These are phyloP conservation scores for Bungarus multicinctus DNA, from an alignment of 2,113 vertebrate species.

Conservation along the genomic window DNA sequence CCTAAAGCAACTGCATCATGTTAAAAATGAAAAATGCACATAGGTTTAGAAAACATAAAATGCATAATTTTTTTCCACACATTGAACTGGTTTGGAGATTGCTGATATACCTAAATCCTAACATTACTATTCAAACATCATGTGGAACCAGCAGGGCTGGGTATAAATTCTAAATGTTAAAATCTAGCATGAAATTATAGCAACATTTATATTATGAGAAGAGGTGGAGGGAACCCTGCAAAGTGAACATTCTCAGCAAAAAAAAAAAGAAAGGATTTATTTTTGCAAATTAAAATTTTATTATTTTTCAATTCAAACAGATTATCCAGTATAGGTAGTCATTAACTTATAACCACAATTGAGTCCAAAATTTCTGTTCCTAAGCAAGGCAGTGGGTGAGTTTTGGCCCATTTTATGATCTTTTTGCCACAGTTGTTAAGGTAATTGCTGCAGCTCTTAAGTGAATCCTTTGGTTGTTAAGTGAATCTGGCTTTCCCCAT, in stretches of 20 bases:
- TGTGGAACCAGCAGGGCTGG: background rate
- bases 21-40: background rate
- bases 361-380: no score
- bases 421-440: no score
- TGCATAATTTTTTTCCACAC: background rate
- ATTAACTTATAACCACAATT: no score
- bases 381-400: no score
- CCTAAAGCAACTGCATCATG: background rate
- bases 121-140: background rate
- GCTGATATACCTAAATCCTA: background rate
- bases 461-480: no score
- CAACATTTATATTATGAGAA: background rate
- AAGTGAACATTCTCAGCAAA: background rate
- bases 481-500: no score
- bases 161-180: background rate
- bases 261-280: background rate
- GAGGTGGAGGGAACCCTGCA: background rate
- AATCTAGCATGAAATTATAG: background rate
- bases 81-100: background rate
- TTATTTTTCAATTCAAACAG: no score
- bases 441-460: no score
- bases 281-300: background rate
- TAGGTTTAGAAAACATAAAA: background rate
- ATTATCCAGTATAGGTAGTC: no score
- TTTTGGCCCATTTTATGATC: no score